Conservation (phyloP, 2,888 invertebrate species). For the Smittia aterrima region DNA sequence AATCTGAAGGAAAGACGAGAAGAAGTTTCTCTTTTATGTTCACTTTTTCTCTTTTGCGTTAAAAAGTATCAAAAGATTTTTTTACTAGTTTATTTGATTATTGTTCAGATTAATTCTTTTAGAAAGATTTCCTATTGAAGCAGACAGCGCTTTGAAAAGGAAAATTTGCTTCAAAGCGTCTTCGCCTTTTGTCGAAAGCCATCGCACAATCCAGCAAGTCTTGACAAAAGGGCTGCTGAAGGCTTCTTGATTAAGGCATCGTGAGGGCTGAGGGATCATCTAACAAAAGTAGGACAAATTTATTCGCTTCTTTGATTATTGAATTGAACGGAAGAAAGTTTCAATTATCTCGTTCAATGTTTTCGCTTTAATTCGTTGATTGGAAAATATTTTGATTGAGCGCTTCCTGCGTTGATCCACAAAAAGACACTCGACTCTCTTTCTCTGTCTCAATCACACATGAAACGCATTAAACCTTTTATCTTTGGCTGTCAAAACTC, state of each 20-base stretch:
- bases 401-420: conserved; percentile 11
- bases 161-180: not conserved
- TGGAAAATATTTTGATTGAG: conserved; percentile 35
- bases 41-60: not conserved
- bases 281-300: not conserved
- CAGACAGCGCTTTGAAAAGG: not conserved
- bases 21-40: conserved; percentile 5
- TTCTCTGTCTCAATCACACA: not conserved
- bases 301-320: conserved; percentile 11
- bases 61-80: conserved; percentile 13
- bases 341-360: not conserved
- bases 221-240: conserved; percentile 23
- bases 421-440: not conserved
- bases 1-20: not conserved
- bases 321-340: conserved; percentile 31
- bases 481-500: conserved; percentile 31
- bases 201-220: not conserved
- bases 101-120: conserved; percentile 36
- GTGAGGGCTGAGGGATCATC: not conserved
- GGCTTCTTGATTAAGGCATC: conserved; percentile 37
- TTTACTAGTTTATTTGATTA: conserved; percentile 40
- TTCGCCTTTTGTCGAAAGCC: not conserved
- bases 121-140: not conserved
- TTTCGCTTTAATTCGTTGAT: not conserved
- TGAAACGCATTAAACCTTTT: conserved; percentile 5